phyloP scores from a whole-genome alignment of 2,888 invertebrate genomes.

The Eugnorisma glareosa region DNA sequence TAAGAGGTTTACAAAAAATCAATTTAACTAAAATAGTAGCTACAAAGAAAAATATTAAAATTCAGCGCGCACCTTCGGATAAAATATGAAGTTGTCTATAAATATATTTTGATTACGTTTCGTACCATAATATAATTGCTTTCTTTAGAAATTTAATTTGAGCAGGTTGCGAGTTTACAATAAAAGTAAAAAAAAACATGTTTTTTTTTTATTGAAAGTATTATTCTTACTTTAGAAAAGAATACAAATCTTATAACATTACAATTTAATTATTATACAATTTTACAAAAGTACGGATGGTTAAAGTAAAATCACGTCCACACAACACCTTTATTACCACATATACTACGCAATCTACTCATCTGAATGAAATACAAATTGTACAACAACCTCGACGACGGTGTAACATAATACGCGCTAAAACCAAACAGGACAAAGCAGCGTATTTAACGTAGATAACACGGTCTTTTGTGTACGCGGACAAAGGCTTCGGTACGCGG shows the following conservation, averaged over 20 bases:
- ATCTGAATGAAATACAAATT: slow-evolving; percentile 53
- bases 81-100: slow-evolving; percentile 54
- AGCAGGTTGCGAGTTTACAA: background rate
- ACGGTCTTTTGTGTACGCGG: slow-evolving; percentile 53
- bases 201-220: background rate
- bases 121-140: slow-evolving; percentile 40
- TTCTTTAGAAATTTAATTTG: slow-evolving; percentile 36
- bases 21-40: slow-evolving; percentile 46
- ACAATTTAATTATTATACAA: too few relatives aligned
- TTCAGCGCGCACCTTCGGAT: slow-evolving; percentile 41
- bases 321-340: background rate
- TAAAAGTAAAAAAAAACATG: background rate
- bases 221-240: background rate
- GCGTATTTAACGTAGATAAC: slow-evolving; percentile 57
- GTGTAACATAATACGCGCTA: slow-evolving; percentile 48
- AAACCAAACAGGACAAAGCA: slow-evolving; percentile 54
- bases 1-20: slow-evolving; percentile 46
- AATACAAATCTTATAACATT: background rate
- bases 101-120: slow-evolving; percentile 51
- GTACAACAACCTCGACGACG: slow-evolving; percentile 14
- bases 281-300: background rate
- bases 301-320: background rate
- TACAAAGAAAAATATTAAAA: slow-evolving; percentile 50
- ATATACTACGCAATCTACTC: slow-evolving; percentile 3
- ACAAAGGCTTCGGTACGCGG: slow-evolving; percentile 48